Percentiles rank a stretch among this genome's conserved stretches.
These are phyloP conservation scores for Noctua janthina DNA, from an alignment of 2,888 invertebrate species.

Conservation along the genomic window DNA sequence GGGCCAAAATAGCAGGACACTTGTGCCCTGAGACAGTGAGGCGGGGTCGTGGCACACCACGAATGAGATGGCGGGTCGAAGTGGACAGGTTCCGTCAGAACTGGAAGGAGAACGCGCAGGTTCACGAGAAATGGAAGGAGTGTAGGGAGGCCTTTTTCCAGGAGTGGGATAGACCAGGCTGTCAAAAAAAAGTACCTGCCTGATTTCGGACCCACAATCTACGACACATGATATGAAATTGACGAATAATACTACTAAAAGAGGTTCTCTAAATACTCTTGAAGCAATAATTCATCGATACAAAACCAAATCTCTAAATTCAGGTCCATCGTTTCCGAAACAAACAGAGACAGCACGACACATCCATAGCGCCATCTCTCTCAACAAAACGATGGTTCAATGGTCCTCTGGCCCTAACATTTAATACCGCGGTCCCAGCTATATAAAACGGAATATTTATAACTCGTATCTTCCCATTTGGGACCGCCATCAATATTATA, in stretches of 20 bases:
- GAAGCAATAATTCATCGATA: background rate
- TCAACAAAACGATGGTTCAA: slow-evolving; percentile 28
- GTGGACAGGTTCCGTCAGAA: too few species aligned
- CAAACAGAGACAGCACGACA: background rate
- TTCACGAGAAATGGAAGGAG: too few species aligned
- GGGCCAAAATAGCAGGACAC: too few species aligned
- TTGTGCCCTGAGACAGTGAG: too few species aligned
- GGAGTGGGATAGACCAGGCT: too few species aligned
- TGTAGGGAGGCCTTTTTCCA: too few species aligned
- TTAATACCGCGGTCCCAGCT: slow-evolving; percentile 10
- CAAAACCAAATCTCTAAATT: background rate
- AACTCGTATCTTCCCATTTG: slow-evolving; percentile 36
- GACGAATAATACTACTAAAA: background rate
- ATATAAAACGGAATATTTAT: slow-evolving; percentile 54
- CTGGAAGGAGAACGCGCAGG: too few species aligned
- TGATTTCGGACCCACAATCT: background rate
- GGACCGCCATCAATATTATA: slow-evolving; percentile 44
- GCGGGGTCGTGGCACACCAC: too few species aligned
- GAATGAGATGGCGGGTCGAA: too few species aligned
- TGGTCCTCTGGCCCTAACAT: slow-evolving; percentile 15
- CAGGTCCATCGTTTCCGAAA: background rate
- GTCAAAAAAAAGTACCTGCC: too few species aligned
- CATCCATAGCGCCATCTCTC: slow-evolving; percentile 9
- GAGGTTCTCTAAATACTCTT: background rate
- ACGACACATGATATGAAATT: too few species aligned